These are phyloP conservation scores for Gymnoscopelus microlampas DNA, from an alignment of 2,797 vertebrate genomes.

Conservation along the genomic window DNA sequence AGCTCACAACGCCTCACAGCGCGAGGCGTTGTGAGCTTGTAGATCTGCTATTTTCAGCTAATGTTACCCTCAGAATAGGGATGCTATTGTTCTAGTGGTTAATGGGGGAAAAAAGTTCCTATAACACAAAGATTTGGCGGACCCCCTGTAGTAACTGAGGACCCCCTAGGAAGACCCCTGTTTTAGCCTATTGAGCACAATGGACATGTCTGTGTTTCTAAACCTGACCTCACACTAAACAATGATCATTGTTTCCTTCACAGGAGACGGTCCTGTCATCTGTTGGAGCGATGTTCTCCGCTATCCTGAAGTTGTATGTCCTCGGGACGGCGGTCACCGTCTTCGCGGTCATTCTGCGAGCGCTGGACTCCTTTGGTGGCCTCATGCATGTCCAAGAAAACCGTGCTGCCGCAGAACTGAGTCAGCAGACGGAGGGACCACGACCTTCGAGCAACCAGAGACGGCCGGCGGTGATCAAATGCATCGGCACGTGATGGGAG, in stretches of 20 bases:
- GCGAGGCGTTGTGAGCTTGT: too few species aligned
- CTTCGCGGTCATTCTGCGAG: conserved; percentile 50
- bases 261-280: not conserved
- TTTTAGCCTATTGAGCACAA: too few species aligned
- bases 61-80: too few species aligned
- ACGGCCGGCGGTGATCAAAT: conserved; percentile 3
- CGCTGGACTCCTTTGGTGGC: conserved; percentile 72
- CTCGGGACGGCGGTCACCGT: conserved; percentile 62
- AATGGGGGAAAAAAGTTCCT: too few species aligned
- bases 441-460: not conserved
- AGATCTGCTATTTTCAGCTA: too few species aligned
- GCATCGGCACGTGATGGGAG: conserved; percentile 32
- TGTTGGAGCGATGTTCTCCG: conserved; percentile 39
- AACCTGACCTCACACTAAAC: too few species aligned
- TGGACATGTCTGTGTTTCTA: too few species aligned
- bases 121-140: too few species aligned
- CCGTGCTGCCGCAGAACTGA: conserved; percentile 9
- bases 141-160: too few species aligned
- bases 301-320: conserved; percentile 66
- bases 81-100: too few species aligned
- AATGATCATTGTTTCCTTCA: not conserved
- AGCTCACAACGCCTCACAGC: too few species aligned
- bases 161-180: too few species aligned
- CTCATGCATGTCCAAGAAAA: conserved; percentile 68
- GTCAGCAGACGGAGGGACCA: conserved; percentile 6